phyloP scores from a whole-genome alignment of 2,888 invertebrate species.

The Leistus spinibarbis region DNA sequence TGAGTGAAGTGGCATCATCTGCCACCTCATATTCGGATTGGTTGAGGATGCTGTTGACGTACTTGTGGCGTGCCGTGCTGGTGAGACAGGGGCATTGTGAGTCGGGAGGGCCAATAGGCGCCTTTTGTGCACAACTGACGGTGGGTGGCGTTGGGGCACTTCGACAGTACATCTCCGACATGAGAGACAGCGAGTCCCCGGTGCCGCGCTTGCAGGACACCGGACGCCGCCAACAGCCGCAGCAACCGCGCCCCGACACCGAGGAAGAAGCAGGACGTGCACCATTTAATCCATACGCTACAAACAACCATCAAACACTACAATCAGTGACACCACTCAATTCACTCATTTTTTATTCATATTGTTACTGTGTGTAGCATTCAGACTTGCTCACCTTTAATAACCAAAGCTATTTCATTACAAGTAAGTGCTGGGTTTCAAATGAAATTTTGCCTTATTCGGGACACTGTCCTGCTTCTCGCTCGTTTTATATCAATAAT shows the following conservation, averaged over 20 bases:
- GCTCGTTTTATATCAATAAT: conserved; percentile 18
- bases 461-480: conserved; percentile 36
- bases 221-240: conserved; percentile 52
- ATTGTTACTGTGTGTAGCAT: not conserved
- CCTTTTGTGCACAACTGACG: conserved; percentile 52
- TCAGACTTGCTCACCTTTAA: not conserved
- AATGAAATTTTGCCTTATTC: not conserved
- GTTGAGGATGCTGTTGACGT: conserved; percentile 50
- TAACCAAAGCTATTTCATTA: not conserved
- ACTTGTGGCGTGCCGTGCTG: conserved; percentile 44
- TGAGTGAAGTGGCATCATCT: conserved; percentile 60
- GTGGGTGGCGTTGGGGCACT: conserved; percentile 48
- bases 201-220: conserved; percentile 49
- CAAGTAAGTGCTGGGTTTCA: not conserved
- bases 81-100: conserved; percentile 50
- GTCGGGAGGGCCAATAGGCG: conserved; percentile 54
- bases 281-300: conserved; percentile 52
- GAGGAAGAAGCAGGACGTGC: conserved; percentile 57
- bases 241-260: conserved; percentile 48
- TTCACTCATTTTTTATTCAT: not conserved
- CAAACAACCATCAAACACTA: conserved; percentile 11
- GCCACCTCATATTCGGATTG: conserved; percentile 63
- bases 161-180: conserved; percentile 67
- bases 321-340: conserved; percentile 7
- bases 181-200: conserved; percentile 54